A percentile compares a stretch with the other conserved stretches of the same genome.
Evolutionary conservation across 2,888 invertebrate genomes (phyloP).

Genomic region (Lepetodrilus schrolli): DNA sequence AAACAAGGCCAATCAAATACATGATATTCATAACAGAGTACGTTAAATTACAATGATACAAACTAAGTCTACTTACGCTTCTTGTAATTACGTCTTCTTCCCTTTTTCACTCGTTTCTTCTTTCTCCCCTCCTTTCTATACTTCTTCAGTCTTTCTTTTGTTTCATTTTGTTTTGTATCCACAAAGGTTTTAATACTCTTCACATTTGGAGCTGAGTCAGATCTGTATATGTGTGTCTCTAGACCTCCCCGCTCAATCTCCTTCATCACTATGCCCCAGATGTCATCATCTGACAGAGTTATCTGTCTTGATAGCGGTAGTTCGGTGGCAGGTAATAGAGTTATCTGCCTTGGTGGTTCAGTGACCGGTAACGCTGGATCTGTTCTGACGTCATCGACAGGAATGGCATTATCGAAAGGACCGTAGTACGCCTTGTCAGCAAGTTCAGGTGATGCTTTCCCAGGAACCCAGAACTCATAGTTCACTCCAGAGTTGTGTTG

Average conservation of each 20-base stretch:
- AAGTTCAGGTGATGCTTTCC: not conserved
- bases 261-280: slow-evolving; percentile 14
- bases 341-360: not conserved
- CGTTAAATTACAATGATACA: no score
- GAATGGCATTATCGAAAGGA: slow-evolving; percentile 12
- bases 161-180: not conserved
- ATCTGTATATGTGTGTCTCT: no score
- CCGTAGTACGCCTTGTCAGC: not conserved
- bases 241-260: not conserved
- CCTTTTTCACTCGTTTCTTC: not conserved
- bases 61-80: no score
- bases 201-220: no score
- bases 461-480: slow-evolving; percentile 27
- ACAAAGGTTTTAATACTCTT: no score
- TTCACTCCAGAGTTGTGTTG: slow-evolving; percentile 15
- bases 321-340: no score
- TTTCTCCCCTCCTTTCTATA: not conserved
- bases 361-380: not conserved
- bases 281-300: not conserved
- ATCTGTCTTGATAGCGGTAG: no score
- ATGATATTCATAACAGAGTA: no score
- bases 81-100: no score
- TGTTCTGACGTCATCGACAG: not conserved
- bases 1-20: no score
- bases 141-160: not conserved